A percentile compares a stretch with the other conserved stretches of the same genome.
Conservation (phyloP, 2,888 invertebrate species). For the Lepidochrysops patricia region DNA sequence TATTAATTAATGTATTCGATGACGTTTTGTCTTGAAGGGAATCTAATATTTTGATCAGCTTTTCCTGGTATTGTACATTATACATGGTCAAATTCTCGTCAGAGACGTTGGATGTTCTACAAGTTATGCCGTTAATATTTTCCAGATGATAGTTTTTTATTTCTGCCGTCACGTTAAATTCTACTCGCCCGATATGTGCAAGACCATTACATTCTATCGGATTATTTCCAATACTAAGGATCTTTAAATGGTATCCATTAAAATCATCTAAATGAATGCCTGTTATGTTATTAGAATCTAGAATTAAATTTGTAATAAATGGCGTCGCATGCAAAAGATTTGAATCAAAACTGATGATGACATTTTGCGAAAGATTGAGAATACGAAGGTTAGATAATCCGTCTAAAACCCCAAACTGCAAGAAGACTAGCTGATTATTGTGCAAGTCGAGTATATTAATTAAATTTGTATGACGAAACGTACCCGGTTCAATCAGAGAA, state of each 20-base stretch:
- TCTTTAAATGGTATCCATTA: conserved; percentile 6
- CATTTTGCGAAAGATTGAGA: conserved; percentile 23
- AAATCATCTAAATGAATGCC: conserved; percentile 16
- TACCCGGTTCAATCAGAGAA: conserved; percentile 22
- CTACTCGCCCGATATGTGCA: conserved; percentile 13
- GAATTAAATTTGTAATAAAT: conserved; percentile 15
- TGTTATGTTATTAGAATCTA: conserved; percentile 21
- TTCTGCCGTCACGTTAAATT: conserved; percentile 17
- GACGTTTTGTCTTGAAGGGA: not conserved
- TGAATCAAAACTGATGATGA: conserved; percentile 15
- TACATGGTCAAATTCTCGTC: not conserved
- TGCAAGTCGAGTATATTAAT: conserved; percentile 19
- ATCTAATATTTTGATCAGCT: not conserved
- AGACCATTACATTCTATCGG: conserved; percentile 19
- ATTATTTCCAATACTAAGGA: conserved; percentile 22
- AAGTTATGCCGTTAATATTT: conserved; percentile 22
- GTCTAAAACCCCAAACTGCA: conserved; percentile 20
- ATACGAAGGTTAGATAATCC: conserved; percentile 16
- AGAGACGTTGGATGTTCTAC: conserved; percentile 11
- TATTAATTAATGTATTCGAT: too few species aligned
- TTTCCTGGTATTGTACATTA: not conserved
- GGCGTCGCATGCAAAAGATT: conserved; percentile 19
- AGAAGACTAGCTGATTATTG: conserved; percentile 13
- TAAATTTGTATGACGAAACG: conserved; percentile 18
- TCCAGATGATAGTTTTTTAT: conserved; percentile 18